These are phyloP conservation scores for Apolygus lucorum DNA, from an alignment of 1,140 invertebrate species.

Conservation along the genomic window DNA sequence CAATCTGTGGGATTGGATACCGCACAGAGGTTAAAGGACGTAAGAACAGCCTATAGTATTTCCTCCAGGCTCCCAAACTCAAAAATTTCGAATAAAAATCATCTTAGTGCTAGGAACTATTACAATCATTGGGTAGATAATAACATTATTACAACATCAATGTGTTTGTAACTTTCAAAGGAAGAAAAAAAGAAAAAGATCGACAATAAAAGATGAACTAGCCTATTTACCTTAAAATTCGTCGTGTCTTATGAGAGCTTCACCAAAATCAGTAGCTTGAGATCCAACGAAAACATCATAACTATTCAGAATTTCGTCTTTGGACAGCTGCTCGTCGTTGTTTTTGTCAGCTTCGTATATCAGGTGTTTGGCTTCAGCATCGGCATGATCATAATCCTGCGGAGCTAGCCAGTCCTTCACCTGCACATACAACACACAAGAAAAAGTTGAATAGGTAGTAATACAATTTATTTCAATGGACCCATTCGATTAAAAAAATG, in stretches of 20 bases:
- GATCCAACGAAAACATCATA: constrained; percentile 98
- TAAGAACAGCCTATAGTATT: too few relatives aligned
- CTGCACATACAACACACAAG: constrained; percentile 36
- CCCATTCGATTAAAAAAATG: background rate
- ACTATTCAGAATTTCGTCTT: constrained; percentile 86
- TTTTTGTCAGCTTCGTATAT: constrained; percentile 87
- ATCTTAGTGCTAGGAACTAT: too few relatives aligned
- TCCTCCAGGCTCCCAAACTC: too few relatives aligned
- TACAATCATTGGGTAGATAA: too few relatives aligned
- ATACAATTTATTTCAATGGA: background rate
- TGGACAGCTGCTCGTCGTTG: constrained; percentile 80
- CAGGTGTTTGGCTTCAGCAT: constrained; percentile 92
- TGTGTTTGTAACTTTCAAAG: too few relatives aligned
- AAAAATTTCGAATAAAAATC: too few relatives aligned
- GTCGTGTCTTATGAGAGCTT: constrained; percentile 87
- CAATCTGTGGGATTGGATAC: too few relatives aligned
- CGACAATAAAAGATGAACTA: too few relatives aligned
- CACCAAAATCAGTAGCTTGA: constrained; percentile 97
- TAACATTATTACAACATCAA: too few relatives aligned
- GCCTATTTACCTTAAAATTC: constrained; percentile 86
- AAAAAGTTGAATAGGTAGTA: background rate
- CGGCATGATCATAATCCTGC: constrained; percentile 90
- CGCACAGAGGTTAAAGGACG: too few relatives aligned
- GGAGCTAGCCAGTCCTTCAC: constrained; percentile 92
- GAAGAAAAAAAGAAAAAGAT: too few relatives aligned